Evolutionary conservation across 2,888 invertebrate genomes (phyloP).

Genomic region (Drosophila anomelani): DNA sequence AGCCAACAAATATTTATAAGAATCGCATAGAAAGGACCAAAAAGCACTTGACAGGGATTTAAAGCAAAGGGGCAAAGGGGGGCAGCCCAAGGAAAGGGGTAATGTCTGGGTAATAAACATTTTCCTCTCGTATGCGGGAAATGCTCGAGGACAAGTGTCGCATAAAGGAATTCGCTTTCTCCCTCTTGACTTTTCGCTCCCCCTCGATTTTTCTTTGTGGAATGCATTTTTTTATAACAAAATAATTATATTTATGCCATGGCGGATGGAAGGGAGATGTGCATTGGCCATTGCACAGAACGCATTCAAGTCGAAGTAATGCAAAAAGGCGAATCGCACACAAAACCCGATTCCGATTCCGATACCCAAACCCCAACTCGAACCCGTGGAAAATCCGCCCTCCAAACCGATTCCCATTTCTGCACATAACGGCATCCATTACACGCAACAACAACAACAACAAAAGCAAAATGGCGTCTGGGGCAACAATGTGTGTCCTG

Average conservation of each 20-base stretch:
- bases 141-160: constrained; percentile 44
- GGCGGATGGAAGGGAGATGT: neutral
- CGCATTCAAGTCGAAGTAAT: constrained; percentile 70
- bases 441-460: constrained; percentile 64
- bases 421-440: constrained; percentile 73
- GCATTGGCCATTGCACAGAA: constrained; percentile 46
- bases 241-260: constrained; percentile 76
- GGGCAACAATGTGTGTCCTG: constrained; percentile 66
- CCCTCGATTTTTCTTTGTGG: constrained; percentile 39
- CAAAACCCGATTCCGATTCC: constrained; percentile 53
- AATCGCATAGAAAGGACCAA: constrained; percentile 25
- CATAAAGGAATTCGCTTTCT: constrained; percentile 22
- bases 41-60: constrained; percentile 16
- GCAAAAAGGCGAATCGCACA: constrained; percentile 52
- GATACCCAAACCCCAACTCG: neutral
- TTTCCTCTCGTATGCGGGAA: constrained; percentile 15
- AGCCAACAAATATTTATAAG: constrained; percentile 32
- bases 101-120: constrained; percentile 41
- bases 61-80: neutral
- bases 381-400: constrained; percentile 6
- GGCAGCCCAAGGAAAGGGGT: neutral
- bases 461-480: constrained; percentile 69
- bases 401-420: constrained; percentile 21
- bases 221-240: constrained; percentile 74
- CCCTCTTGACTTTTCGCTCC: neutral